These are phyloP conservation scores for Anhinga rufa DNA, from an alignment of 2,113 vertebrate species.

Conservation along the genomic window DNA sequence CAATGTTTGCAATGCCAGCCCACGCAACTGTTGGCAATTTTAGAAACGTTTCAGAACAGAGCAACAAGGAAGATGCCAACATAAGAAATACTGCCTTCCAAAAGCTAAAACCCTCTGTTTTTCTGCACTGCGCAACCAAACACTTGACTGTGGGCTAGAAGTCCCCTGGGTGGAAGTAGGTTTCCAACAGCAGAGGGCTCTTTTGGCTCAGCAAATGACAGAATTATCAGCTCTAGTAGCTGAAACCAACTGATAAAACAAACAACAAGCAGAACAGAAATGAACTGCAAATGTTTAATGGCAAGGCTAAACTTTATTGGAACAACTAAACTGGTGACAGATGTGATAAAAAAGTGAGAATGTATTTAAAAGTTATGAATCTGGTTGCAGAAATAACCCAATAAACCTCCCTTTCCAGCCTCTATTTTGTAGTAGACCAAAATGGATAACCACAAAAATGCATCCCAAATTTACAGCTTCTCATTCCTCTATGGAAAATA, in stretches of 20 bases:
- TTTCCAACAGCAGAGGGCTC: constrained; percentile 33
- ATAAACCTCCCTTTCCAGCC: background rate
- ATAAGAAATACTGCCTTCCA: background rate
- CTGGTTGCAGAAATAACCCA: background rate
- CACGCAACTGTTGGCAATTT: background rate
- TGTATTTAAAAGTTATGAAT: background rate
- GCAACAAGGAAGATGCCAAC: background rate
- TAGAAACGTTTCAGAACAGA: background rate
- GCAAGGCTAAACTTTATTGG: background rate
- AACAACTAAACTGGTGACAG: background rate
- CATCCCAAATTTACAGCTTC: background rate
- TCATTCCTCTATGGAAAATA: background rate
- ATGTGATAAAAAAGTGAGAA: background rate
- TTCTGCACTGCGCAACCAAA: background rate
- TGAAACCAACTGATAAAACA: background rate
- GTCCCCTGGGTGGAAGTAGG: background rate
- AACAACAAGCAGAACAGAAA: background rate
- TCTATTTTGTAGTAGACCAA: background rate
- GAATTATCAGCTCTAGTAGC: background rate
- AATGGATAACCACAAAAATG: background rate
- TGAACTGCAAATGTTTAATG: background rate
- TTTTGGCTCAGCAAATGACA: background rate
- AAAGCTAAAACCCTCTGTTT: background rate
- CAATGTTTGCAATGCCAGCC: background rate
- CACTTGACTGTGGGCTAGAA: background rate